Conservation (phyloP, 2,888 invertebrate genomes). For the Exocentrus adspersus region DNA sequence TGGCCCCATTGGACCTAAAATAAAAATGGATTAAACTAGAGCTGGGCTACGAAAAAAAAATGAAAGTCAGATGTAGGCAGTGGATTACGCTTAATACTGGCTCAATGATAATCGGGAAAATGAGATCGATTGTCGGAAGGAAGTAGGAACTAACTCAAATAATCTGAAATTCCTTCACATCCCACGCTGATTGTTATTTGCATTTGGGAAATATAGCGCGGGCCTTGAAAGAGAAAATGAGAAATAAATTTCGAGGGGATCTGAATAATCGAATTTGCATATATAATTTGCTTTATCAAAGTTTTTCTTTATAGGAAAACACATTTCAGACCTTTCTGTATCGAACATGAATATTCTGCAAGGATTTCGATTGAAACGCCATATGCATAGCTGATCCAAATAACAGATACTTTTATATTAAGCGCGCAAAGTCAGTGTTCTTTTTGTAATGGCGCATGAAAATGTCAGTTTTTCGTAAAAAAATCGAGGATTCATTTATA, state of each 20-base stretch:
- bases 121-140: slow-evolving; percentile 51
- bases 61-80: slow-evolving; percentile 49
- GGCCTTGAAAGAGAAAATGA: slow-evolving; percentile 52
- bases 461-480: no score
- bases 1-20: slow-evolving; percentile 6
- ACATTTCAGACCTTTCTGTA: neutral
- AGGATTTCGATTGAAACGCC: no score
- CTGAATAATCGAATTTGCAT: slow-evolving; percentile 60
- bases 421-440: no score
- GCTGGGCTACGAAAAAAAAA: slow-evolving; percentile 38
- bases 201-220: slow-evolving; percentile 54
- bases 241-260: slow-evolving; percentile 59
- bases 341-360: neutral
- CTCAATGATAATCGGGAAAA: slow-evolving; percentile 54
- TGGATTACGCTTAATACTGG: slow-evolving; percentile 57
- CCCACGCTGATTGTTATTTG: slow-evolving; percentile 55
- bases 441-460: no score
- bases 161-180: slow-evolving; percentile 40
- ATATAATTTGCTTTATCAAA: slow-evolving; percentile 57
- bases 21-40: slow-evolving; percentile 32
- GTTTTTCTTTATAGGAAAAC: slow-evolving; percentile 12
- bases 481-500: no score
- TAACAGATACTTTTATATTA: no score
- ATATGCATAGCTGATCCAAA: no score
- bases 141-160: slow-evolving; percentile 46